Base-by-base conservation (phyloP, 2,797 vertebrate species). In the Ceyx erithaca region DNA sequence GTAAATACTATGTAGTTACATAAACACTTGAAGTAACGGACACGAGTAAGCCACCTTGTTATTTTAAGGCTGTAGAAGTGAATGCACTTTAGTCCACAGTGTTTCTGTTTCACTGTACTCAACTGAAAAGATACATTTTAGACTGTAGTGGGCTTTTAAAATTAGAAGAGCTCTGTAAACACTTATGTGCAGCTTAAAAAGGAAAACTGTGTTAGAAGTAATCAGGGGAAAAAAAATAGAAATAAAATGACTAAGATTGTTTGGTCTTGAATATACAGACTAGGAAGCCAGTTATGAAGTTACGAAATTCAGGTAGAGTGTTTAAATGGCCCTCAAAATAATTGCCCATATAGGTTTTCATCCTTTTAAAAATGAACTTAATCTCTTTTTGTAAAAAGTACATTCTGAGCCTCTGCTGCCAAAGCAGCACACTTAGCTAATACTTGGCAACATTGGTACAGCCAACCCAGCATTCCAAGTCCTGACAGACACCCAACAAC, bases 1-100 rank as follows among this genome's bases (percentile, higher is more conserved):
- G 61, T 71, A 94, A 89, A 92, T 62, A 92, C 64, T 45, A 35
- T 37, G 51, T 40, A 66, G 76, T 57, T 80, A 61, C 83, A 80
- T 19, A 78, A 87, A 75, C 88, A 68, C 37, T 55, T 62, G 22
- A 61, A 88, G 75, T 73, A 82, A 62, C 0, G 0, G 80, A 43
- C 62, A 15, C 12, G 41, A 85, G 54, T 57, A 70, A 87, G 76
- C 16, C 43, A 30, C 46, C 5, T 10, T 75, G 70, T 66, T 88
- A 58, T 77, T 87, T 87, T 85, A 82, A 79, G 49, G 59, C n/a
- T 80, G 26, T 19, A 54, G 73, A 25, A 82, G 11, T 12, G 23
- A 84, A 68, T 10, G 18, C 18, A 13, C 17, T 82, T 77, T 8
- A 57, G 45, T 67, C 41, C 23, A 9, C 3, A 41, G 46, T 10